Evolutionary conservation across 2,113 vertebrate genomes (phyloP).

Genomic region (Thamnophis sirtalis): DNA sequence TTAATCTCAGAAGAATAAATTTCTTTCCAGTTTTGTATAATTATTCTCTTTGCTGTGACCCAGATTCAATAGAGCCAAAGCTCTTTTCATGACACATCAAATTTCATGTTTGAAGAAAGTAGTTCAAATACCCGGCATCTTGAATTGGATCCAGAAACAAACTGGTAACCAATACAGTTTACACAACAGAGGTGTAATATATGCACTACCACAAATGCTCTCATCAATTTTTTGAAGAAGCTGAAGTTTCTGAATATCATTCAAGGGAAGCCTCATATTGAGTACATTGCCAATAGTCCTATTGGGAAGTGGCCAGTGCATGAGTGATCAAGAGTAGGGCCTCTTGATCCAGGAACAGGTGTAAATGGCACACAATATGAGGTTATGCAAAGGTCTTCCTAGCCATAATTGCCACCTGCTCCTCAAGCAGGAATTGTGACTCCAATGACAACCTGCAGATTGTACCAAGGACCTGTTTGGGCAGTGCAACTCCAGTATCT

Average conservation of each 20-base stretch:
- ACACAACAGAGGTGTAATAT: background rate
- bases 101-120: background rate
- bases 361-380: background rate
- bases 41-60: background rate
- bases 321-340: background rate
- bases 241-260: background rate
- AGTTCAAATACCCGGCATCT: background rate
- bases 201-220: background rate
- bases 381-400: background rate
- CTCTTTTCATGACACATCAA: background rate
- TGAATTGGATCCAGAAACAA: background rate
- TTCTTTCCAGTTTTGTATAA: background rate
- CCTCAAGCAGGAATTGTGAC: background rate
- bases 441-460: background rate
- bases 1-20: background rate
- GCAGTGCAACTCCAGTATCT: background rate
- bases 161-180: background rate
- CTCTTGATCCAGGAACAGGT: background rate
- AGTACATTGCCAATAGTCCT: background rate
- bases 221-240: background rate
- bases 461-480: background rate
- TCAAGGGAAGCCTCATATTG: background rate
- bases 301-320: background rate
- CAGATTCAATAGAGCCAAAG: background rate
- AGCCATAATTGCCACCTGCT: background rate